Evolutionary conservation across 2,888 invertebrate species (phyloP).

Genomic region (Drymonia ruficornis): DNA sequence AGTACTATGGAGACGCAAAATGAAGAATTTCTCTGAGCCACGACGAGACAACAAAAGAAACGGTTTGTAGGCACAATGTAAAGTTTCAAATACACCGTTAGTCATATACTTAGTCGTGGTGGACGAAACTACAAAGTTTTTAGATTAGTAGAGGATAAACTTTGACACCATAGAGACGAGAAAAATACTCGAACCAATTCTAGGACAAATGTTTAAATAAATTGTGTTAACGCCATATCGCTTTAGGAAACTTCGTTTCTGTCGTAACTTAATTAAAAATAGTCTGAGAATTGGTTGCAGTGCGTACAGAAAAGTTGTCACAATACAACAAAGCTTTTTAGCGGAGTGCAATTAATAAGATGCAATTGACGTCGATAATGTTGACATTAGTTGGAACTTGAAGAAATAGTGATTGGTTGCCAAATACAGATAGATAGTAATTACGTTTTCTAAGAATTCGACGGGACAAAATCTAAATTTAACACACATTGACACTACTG

Average conservation of each 20-base stretch:
- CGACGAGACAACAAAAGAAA: conserved; percentile 26
- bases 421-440: conserved; percentile 21
- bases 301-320: conserved; percentile 5
- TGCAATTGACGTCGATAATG: conserved; percentile 7
- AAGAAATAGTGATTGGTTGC: conserved; percentile 21
- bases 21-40: conserved; percentile 27
- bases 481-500: background rate
- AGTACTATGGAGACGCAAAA: conserved; percentile 37
- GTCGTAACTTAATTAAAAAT: background rate
- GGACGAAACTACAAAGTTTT: background rate
- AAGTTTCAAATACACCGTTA: conserved; percentile 27
- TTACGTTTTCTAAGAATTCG: conserved; percentile 21
- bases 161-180: background rate
- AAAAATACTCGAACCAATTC: background rate
- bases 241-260: conserved; percentile 10
- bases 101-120: conserved; percentile 6
- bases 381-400: conserved; percentile 13
- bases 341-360: conserved; percentile 1
- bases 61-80: conserved; percentile 27
- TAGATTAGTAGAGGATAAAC: background rate
- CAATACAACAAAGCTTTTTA: conserved; percentile 1
- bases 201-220: background rate
- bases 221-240: conserved; percentile 9
- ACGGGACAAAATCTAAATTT: conserved; percentile 12
- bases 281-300: background rate